Evolutionary conservation across 2,113 vertebrate species (phyloP), one percentile per base, ranked within the genome.

Genomic region (Picathartes gymnocephalus): DNA sequence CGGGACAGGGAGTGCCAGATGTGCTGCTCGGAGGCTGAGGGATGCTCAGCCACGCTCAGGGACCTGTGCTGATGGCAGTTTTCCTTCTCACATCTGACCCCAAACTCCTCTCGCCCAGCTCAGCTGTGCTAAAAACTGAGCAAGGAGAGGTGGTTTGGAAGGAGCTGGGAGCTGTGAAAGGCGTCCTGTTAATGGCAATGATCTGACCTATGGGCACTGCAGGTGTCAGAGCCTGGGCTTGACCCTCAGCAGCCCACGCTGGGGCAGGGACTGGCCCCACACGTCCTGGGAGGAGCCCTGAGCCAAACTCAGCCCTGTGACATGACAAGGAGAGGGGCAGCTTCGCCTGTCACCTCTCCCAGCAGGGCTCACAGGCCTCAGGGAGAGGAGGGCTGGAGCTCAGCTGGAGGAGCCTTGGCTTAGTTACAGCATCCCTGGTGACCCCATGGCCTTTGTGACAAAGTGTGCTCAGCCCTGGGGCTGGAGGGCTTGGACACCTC

Each of bases 371-470:
- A 10, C 30, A 40, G 64, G 56, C 33, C 64, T 54, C 27, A 21
- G 37, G 56, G 66, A 57, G n/a, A 54, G 57, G 37, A 72, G 72
- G 19, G 50, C 42, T 90, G 81, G 90, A 95, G 89, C 96, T 96
- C 96, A 97, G 94, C 88, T 97, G 95, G 82, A 6, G 0, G 54
- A 84, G 65, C 54, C 61, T 53, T 17, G 73, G 51, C 53, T 95
- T 50, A 61, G 89, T 89, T 50, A 87, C 89, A 76, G 84, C 58
- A 65, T 5, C 4, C 0, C 4, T 9, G 37, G 42, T 68, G 93
- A 95, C 92, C 87, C 70, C 2, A 3, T 93, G 94, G 81, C 94
- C 95, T 93, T 13, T 82, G 62, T 80, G 93, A 73, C 78, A 86
- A 77, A 83, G 39, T 8, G 35, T 54, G 21, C 61, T 68, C 72